Evolutionary conservation across 2,888 invertebrate species (phyloP), one percentile per base, ranked within the genome.

Genomic region (Mythimna lalbum): DNA sequence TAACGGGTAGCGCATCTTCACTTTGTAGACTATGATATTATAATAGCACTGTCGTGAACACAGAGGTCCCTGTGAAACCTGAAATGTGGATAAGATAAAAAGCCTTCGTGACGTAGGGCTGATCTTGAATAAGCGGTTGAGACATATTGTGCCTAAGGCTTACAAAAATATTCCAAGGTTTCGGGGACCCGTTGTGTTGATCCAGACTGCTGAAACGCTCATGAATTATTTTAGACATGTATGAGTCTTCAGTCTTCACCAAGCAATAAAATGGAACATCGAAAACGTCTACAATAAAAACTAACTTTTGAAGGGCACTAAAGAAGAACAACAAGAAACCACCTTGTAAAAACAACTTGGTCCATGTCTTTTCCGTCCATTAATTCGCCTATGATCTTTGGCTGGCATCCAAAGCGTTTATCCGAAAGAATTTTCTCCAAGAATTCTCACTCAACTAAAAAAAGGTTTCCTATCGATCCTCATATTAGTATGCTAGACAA

Each of bases 341-440:
- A 43, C 36, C 52, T 75, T 75, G 78, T 85, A 75, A 85, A 83
- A 82, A 87, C 83, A 85, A 80, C 84, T 84, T 85, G 82, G 82
- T 65, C 76, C 64, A 80, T 78, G 80, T 85, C 85, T 75, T 80
- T 75, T 78, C 73, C 64, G 76, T 76, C 82, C 83, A 86, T 89
- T 87, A 85, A 83, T 84, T 79, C 76, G 69, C 72, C 87, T 85
- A 85, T 84, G 79, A 84, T 81, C 82, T 76, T 87, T 90, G 90
- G 90, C 89, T 69, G 61, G 27, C 72, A 53, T 87, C 89, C 90
- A 90, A 90, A 85, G 77, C 75, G 78, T 74, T 80, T 65, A 78
- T 74, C 69, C 72, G 73, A 81, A 84, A 79, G 76, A 82, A 82
- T 81, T 83, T 74, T 78, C 73, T 73, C 39, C 14, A 56, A 69